Evolutionary conservation across 2,113 vertebrate genomes (phyloP).

Genomic region (Hystrix brachyura): DNA sequence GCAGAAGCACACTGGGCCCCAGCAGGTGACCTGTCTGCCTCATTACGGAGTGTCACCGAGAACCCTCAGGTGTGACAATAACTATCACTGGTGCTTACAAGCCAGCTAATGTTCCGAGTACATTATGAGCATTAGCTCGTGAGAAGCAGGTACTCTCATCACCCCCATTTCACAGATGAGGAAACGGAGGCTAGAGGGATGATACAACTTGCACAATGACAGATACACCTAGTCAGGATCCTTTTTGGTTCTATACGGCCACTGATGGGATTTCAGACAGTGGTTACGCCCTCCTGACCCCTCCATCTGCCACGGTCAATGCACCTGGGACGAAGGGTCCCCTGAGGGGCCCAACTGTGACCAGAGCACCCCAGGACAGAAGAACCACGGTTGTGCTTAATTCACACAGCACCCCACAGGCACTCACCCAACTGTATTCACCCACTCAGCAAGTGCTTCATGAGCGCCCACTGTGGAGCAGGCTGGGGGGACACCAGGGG

Average conservation of each 20-base stretch:
- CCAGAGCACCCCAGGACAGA: not conserved
- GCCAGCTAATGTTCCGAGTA: not conserved
- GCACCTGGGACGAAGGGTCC: not conserved
- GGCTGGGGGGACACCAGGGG: not conserved
- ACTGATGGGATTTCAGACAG: not conserved
- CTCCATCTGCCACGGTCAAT: not conserved
- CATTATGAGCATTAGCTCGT: not conserved
- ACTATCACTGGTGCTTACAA: accelerated
- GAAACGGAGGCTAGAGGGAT: not conserved
- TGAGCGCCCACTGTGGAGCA: not conserved
- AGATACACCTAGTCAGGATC: not conserved
- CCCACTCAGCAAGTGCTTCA: not conserved
- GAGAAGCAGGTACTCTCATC: not conserved
- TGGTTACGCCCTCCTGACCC: not conserved
- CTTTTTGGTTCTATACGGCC: not conserved
- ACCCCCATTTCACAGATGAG: not conserved
- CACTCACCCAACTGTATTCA: accelerated
- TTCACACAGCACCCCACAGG: not conserved
- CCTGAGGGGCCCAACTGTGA: not conserved
- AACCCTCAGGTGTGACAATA: not conserved
- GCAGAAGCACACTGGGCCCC: not conserved
- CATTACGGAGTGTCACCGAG: not conserved
- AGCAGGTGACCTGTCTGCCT: not conserved
- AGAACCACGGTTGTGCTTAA: not conserved
- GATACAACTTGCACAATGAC: not conserved